Conservation (phyloP, 2,888 invertebrate species). For the Pachymerium ferrugineum region DNA sequence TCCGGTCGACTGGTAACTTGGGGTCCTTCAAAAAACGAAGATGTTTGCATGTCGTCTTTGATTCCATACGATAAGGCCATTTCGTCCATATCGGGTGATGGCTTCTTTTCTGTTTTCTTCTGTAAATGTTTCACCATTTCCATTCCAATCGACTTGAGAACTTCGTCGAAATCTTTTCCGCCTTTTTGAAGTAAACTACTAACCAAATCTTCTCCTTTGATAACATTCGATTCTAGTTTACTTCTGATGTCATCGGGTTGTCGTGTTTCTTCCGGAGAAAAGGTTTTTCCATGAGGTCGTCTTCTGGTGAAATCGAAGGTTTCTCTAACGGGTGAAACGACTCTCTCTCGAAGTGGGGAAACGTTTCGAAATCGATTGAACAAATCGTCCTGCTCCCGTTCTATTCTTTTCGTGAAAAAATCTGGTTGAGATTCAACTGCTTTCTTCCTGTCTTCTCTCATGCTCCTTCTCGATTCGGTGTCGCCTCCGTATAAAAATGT, state of each 20-base stretch:
- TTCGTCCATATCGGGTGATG: background rate
- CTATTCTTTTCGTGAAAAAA: background rate
- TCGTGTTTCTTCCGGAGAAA: too few species aligned
- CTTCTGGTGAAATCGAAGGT: too few species aligned
- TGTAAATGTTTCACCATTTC: background rate
- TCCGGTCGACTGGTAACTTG: too few species aligned
- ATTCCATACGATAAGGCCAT: background rate
- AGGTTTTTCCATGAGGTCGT: too few species aligned
- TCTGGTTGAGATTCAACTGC: too few species aligned
- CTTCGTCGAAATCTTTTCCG: background rate
- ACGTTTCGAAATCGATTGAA: background rate
- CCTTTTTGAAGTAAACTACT: background rate
- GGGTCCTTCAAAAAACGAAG: background rate
- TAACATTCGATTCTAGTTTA: too few species aligned
- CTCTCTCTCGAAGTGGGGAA: background rate
- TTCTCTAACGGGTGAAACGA: too few species aligned
- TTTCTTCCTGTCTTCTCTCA: background rate
- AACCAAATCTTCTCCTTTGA: too few species aligned
- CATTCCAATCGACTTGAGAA: background rate
- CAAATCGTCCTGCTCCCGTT: background rate
- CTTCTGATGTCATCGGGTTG: too few species aligned
- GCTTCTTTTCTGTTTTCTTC: background rate
- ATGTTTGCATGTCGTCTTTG: background rate
- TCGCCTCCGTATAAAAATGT: conserved; percentile 43
- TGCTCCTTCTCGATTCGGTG: background rate